These are phyloP conservation scores for Coccyzus lansbergi DNA, from an alignment of 2,797 vertebrate genomes.

Conservation along the genomic window DNA sequence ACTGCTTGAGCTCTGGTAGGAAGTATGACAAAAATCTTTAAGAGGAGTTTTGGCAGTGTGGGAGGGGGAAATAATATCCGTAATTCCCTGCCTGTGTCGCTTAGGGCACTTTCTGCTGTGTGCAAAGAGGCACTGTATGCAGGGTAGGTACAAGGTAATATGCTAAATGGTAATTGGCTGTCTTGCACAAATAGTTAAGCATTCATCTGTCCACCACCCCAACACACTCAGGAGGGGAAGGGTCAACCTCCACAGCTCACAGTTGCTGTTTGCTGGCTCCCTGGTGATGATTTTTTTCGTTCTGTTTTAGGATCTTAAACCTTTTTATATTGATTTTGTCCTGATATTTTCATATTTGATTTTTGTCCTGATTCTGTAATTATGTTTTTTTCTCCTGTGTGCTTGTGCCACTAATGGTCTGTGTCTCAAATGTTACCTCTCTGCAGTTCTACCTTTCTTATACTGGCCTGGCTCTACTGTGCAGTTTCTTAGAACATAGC, in stretches of 20 bases:
- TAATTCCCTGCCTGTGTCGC: background rate
- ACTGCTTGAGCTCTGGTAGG: background rate
- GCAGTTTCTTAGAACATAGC: background rate
- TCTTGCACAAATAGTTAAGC: background rate
- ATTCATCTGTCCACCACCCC: background rate
- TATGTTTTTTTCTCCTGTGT: background rate
- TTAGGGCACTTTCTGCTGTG: background rate
- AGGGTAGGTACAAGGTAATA: background rate
- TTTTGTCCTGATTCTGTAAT: too few relatives aligned
- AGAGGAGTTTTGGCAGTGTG: background rate
- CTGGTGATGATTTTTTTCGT: background rate
- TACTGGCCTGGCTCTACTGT: background rate
- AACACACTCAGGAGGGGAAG: background rate
- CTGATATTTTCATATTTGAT: too few relatives aligned
- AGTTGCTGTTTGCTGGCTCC: background rate
- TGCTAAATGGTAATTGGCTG: background rate
- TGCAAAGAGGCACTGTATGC: background rate
- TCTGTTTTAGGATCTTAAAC: background rate
- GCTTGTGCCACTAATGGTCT: background rate
- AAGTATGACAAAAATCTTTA: background rate
- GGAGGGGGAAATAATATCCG: accelerated
- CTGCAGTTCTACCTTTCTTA: background rate
- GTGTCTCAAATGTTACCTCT: background rate
- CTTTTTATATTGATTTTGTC: background rate
- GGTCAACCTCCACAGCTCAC: background rate